phyloP scores from a whole-genome alignment of 2,113 vertebrate species.

The Synodontis membranacea region DNA sequence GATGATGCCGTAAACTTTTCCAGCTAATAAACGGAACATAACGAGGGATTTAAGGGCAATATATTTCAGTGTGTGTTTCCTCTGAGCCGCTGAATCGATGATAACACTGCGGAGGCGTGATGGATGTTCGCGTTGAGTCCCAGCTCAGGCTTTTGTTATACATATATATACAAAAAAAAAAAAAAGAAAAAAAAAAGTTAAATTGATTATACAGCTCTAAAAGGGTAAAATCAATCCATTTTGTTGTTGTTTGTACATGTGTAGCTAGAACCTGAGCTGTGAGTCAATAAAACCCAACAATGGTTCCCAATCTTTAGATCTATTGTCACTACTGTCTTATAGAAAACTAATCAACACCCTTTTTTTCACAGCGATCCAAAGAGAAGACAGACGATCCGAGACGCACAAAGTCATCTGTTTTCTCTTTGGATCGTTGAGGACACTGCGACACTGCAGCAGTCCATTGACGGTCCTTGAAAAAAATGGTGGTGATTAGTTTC shows the following conservation, averaged over 20 bases:
- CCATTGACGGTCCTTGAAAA: no score
- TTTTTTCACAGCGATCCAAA: no score
- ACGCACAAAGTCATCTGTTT: no score
- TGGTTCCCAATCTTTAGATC: no score
- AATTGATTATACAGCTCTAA: not conserved
- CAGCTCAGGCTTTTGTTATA: not conserved
- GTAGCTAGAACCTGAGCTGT: not conserved
- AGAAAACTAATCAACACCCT: no score
- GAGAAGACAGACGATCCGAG: no score
- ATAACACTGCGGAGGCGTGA: not conserved
- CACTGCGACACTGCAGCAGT: no score
- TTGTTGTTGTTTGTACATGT: not conserved
- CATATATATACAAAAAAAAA: not conserved
- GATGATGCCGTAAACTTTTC: constrained; percentile 4
- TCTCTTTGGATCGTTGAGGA: no score
- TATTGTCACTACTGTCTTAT: no score
- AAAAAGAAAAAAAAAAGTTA: not conserved
- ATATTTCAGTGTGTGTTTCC: not conserved
- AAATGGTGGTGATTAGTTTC: no score
- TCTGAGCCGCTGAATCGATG: not conserved
- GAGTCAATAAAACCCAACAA: not conserved
- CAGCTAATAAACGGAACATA: not conserved
- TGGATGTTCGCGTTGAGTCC: not conserved
- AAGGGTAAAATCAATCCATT: no score
- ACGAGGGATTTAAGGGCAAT: not conserved